Percentiles rank a stretch among this genome's conserved stretches.
These are phyloP conservation scores for Caenorhabditis zanzibari DNA, from an alignment of 2,888 invertebrate genomes.

Conservation along the genomic window DNA sequence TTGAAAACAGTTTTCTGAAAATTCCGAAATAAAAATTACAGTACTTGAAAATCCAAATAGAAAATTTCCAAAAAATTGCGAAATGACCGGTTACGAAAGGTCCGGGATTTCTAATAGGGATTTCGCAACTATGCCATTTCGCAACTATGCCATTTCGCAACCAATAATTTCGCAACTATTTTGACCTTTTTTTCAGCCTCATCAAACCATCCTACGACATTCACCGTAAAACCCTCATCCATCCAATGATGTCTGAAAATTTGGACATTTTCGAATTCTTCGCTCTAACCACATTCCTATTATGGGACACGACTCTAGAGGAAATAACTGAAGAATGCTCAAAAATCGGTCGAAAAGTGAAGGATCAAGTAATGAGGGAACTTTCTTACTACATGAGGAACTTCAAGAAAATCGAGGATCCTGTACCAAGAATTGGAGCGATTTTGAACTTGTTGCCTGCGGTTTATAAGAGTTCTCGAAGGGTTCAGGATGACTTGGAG, in stretches of 20 bases:
- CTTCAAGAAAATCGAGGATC: slow-evolving; percentile 8
- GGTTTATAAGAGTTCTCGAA: not conserved
- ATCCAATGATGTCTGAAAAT: slow-evolving; percentile 40
- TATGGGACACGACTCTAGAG: slow-evolving; percentile 55
- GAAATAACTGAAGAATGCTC: slow-evolving; percentile 28
- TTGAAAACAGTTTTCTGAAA: no score
- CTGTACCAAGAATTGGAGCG: not conserved
- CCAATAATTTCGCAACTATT: no score
- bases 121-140: no score
- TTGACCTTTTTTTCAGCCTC: slow-evolving; percentile 28
- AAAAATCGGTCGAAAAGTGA: not conserved
- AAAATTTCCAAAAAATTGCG: no score
- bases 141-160: no score
- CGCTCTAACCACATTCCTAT: slow-evolving; percentile 31
- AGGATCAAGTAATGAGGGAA: slow-evolving; percentile 7
- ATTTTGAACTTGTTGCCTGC: not conserved
- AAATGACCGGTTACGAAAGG: no score
- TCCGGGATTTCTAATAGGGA: no score
- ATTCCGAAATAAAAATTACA: no score
- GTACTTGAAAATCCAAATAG: no score
- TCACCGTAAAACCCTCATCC: slow-evolving; percentile 7
- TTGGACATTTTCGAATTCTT: slow-evolving; percentile 57
- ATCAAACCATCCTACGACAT: slow-evolving; percentile 42
- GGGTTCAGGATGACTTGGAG: slow-evolving; percentile 19
- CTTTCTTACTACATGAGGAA: not conserved